These are phyloP conservation scores for Barypeithes pellucidus DNA, from an alignment of 2,888 invertebrate genomes.

Conservation along the genomic window DNA sequence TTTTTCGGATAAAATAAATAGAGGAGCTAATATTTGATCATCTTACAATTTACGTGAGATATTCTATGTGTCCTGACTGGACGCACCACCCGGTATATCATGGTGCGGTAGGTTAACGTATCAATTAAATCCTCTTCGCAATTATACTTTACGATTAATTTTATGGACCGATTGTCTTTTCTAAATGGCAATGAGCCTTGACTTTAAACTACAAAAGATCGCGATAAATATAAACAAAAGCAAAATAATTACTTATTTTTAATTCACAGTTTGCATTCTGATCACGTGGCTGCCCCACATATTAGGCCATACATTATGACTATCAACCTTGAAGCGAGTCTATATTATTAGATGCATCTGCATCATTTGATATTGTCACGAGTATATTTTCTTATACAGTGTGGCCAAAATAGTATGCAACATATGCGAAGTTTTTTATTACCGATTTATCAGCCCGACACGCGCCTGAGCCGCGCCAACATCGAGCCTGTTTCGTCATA, in stretches of 20 bases:
- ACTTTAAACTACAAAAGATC: conserved; percentile 33
- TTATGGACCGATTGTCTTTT: conserved; percentile 13
- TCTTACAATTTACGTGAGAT: too few species aligned
- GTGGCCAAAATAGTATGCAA: too few species aligned
- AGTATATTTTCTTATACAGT: not conserved
- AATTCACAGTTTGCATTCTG: conserved; percentile 24
- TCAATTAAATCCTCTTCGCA: conserved; percentile 5
- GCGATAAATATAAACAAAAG: conserved; percentile 32
- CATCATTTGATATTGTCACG: conserved; percentile 9
- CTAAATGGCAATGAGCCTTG: conserved; percentile 36
- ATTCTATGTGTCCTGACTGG: too few species aligned
- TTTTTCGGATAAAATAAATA: too few species aligned
- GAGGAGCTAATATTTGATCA: too few species aligned
- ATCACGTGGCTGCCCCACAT: conserved; percentile 43
- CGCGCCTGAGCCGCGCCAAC: too few species aligned
- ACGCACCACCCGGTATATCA: too few species aligned
- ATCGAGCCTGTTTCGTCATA: too few species aligned
- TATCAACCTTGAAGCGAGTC: conserved; percentile 29
- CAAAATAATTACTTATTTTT: conserved; percentile 27
- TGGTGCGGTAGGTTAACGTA: not conserved
- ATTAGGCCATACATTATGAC: conserved; percentile 24
- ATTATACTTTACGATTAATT: conserved; percentile 29
- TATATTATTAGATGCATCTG: conserved; percentile 10
- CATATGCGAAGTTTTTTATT: too few species aligned
- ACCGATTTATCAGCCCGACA: too few species aligned